Evolutionary conservation across 2,797 vertebrate genomes (phyloP).

Genomic region (Hippocampus kuda): DNA sequence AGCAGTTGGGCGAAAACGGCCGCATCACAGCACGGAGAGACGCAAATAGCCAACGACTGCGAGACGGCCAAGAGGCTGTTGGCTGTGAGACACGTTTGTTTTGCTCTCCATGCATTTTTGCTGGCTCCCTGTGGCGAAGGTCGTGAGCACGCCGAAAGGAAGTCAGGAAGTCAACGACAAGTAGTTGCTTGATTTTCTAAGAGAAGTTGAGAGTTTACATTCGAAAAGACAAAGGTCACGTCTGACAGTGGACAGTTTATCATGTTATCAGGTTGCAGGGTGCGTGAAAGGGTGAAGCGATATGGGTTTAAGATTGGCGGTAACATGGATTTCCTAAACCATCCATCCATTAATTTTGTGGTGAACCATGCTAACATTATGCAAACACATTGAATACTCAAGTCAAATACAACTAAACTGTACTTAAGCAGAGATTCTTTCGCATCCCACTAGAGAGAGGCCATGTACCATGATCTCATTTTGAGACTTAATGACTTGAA

Average conservation of each 20-base stretch:
- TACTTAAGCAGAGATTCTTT: too few species aligned
- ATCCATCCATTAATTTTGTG: too few species aligned
- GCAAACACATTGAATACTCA: too few species aligned
- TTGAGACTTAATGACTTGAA: too few species aligned
- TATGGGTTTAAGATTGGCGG: neutral
- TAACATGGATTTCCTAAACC: neutral
- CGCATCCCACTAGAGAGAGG: too few species aligned
- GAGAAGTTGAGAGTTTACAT: slow-evolving; percentile 25
- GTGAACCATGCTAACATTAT: too few species aligned
- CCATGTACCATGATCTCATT: too few species aligned
- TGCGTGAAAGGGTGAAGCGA: too few species aligned
- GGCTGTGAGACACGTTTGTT: slow-evolving; percentile 41
- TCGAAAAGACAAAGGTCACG: slow-evolving; percentile 14
- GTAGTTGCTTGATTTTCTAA: slow-evolving; percentile 35
- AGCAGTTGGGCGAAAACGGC: slow-evolving; percentile 21
- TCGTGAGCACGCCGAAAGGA: slow-evolving; percentile 23
- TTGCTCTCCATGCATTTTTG: slow-evolving; percentile 17
- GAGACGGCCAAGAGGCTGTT: slow-evolving; percentile 28
- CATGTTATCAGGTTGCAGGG: too few species aligned
- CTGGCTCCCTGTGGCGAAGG: slow-evolving; percentile 9
- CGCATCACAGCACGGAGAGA: slow-evolving; percentile 33
- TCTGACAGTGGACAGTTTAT: neutral
- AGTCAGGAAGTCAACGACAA: slow-evolving; percentile 52
- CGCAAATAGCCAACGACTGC: slow-evolving; percentile 34
- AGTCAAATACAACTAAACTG: too few species aligned